Evolutionary conservation across 1,140 invertebrate species (phyloP), one percentile per base, ranked within the genome.

Genomic region (Drosophila leontia): DNA sequence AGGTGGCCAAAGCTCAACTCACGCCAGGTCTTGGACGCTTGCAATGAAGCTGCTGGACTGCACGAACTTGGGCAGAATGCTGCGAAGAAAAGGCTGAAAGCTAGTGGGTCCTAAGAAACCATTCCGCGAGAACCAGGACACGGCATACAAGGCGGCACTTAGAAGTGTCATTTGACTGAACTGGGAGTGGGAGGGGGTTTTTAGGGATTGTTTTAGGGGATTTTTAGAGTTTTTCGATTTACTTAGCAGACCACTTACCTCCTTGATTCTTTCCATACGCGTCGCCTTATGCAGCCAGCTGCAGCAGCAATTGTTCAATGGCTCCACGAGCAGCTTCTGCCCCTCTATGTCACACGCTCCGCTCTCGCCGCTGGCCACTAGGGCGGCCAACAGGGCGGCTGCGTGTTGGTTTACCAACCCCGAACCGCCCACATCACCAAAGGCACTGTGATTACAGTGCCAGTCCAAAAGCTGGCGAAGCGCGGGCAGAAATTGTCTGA

Each of bases 391-490:
- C 53, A 93, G 60, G 19, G 92, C 85, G 42, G 92, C 74, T 78
- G 91, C 92, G 90, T 93, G 92, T 58, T 92, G 92, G 3, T 91
- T 80, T 47, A 92, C 79, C 17, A 93, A 53, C 45, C 74, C 70
- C 37, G 91, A 75, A 55, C 85, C 82, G 72, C 88, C 91, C 63
- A 86, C 65, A 51, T 88, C 84, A 13, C 17, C 51, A 48, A 91
- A 91, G 60, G 81, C 64, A 50, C 91, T 78, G 81, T 92, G 76
- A 85, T 93, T 92, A 61, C 71, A 82, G 57, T 92, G 91, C 92
- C 92, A 93, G 50, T 92, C 92, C 34, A 93, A 61, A 65, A 92
- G 80, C 55, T 91, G 91, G 19, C 88, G 78, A 32, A 92, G 64
- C 23, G 92, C 91, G 50, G 91, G 78, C 57, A 91, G 50, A 53